Base-by-base conservation (phyloP, 2,797 vertebrate species). In the Cetoscarus ocellatus region DNA sequence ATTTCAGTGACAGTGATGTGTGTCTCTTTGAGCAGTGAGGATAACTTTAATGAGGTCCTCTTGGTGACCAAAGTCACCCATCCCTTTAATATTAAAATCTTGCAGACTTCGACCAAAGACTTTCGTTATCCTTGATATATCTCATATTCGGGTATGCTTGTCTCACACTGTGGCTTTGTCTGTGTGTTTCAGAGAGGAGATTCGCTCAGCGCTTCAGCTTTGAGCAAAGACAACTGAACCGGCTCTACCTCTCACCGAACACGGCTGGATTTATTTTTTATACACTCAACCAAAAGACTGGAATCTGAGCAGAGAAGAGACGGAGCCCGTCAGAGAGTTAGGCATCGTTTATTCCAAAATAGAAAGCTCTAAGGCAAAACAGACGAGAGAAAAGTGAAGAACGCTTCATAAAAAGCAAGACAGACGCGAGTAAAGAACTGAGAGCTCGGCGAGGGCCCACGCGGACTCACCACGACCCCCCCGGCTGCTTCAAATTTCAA, bases 311-410 rank as follows among this genome's bases (percentile, higher is more conserved):
- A 76, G 48, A n/a, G 47, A 72, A 54, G 82, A 85, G 39, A 59
- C 61, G 1, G 69, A 1, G 58, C 58, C 65, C 52, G 10, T 51
- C 45, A 51, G 59, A 80, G 82, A 90, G 85, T 92, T 91, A 88
- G 88, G 86, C 83, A 90, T 91, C n/a, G 63, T 93, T 93, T 93
- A 93, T 93, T 94, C 91, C 91, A 93, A 93, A 93, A 93, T 93
- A 93, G 87, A 93, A 92, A 91, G 90, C 90, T 93, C 90, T 93
- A 91, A 93, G 91, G 90, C 89, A 91, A 89, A 90, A 90, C 87
- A 88, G 84, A 91, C 75, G 34, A 84, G 73, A 84, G 49, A 80
- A 82, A 82, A 76, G 83, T 88, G 82, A 88, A 84, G 69, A 86
- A 80, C 51, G 76, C 64, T 73, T 91, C 70, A 78, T 82, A 84